A percentile compares a stretch with the other conserved stretches of the same genome.
These are phyloP conservation scores for Notoglanidium macrostoma DNA, from an alignment of 2,797 vertebrate genomes.

Conservation along the genomic window DNA sequence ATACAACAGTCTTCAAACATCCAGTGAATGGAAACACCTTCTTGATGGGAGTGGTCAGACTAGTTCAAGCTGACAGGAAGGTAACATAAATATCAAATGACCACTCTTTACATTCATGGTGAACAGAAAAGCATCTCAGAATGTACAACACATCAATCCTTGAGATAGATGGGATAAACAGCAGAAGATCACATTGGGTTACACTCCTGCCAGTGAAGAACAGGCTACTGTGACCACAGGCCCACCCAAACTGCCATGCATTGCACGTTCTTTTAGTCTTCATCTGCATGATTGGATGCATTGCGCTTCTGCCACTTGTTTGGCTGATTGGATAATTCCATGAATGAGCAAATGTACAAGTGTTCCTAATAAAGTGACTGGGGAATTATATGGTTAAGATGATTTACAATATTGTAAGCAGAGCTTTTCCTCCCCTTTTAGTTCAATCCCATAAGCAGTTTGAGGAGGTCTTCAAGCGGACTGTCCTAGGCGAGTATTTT, in stretches of 20 bases:
- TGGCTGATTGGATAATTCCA: background rate
- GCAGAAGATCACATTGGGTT: background rate
- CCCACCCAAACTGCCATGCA: background rate
- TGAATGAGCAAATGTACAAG: background rate
- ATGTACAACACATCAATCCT: background rate
- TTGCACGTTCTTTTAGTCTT: background rate
- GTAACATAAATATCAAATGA: background rate
- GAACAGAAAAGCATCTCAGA: background rate
- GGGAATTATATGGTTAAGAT: background rate
- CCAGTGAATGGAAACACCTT: background rate
- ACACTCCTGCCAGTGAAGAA: background rate
- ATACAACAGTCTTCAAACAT: background rate
- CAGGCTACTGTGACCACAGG: background rate
- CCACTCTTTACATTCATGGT: background rate
- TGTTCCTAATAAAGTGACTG: background rate
- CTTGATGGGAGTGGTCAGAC: background rate
- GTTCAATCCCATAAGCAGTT: constrained; percentile 75
- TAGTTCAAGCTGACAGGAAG: background rate
- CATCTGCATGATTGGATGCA: background rate
- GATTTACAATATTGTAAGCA: constrained; percentile 8
- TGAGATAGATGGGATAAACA: background rate
- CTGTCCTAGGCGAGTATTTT: constrained; percentile 80
- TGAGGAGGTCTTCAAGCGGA: constrained; percentile 83
- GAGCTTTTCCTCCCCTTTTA: background rate
- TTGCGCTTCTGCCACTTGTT: background rate